Evolutionary conservation across 2,797 vertebrate genomes (phyloP), one percentile per base, ranked within the genome.

Genomic region (Tapirus indicus): DNA sequence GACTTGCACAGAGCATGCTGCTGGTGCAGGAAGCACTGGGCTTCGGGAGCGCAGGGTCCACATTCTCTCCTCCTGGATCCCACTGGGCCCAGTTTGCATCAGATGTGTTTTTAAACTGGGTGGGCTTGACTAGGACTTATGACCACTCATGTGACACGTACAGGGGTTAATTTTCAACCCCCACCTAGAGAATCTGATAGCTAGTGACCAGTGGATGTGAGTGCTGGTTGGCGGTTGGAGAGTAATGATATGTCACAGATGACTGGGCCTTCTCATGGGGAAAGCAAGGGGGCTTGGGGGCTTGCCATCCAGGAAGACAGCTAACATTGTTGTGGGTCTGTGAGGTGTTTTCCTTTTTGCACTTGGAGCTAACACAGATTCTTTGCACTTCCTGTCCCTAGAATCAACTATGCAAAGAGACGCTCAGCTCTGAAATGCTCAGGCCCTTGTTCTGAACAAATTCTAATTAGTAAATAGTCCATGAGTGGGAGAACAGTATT

Each of bases 21-120:
- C 78, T 21, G 29, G 9, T 25, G 3, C 21, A 5, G 2, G 21
- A 74, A 4, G 10, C 0, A 6, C 62, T 32, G 60, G 41, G 10
- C 4, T 16, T 66, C 20, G 4, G 7, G 9, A 2, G 5, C 2
- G 0, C 12, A 9, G 71, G 66, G 20, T 10, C n/a, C 5, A 2
- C 16, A 6, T n/a, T 5, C 23, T 52, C 38, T 25, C 44, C 74
- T 14, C 16, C 3, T 29, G 29, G 38, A 0, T 41, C 4, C 25
- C 52, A 0, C 6, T 5, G 23, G 13, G 4, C 71, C 56, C 54
- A 2, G n/a, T 54, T 80, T 32, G 10, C 35, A 23, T 88, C 21
- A 6, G 4, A 27, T 88, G 56, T 56, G 9, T 58, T 90, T 87
- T 84, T 62, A 35, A 52, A 32, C 17, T 3, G 27, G 49, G 20